Evolutionary conservation across 2,888 invertebrate species (phyloP), one percentile per base, ranked within the genome.

Genomic region (Lasioglossum oenotherae): DNA sequence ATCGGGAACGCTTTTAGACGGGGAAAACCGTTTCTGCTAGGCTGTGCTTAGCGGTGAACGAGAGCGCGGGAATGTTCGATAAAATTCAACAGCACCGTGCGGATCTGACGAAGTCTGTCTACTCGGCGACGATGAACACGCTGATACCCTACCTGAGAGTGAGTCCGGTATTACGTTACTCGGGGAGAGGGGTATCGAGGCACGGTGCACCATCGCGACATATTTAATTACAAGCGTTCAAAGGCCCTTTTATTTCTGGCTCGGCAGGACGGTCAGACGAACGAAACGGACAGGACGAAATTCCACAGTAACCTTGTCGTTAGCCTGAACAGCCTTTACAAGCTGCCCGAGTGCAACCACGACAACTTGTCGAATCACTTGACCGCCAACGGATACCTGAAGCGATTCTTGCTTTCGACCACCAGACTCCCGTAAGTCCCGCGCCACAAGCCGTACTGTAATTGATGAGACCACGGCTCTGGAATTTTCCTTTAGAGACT

Each of bases 361-460:
- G 82, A 86, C 73, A 78, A 92, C 74, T 78, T 92, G 74, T 92
- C 92, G 23, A 92, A 92, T 53, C 87, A 89, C 73, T 88, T 92
- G 84, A 71, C 88, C 71, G 79, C 74, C 38, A 88, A 91, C 57
- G 93, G 92, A 80, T 93, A 90, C 80, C 81, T 93, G 49, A 91
- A 90, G 79, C 89, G 88, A 77, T 88, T 92, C 60, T 81, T 92
- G 44, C 80, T 74, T 60, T 82, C 91, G 69, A 86, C 88, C 27
- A 31, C 53, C n/a, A 49, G 64, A 27, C 60, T 88, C 80, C 81
- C 87, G 91, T 91, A 86, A 91, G 90, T 91, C 69, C 38, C 27
- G 1, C 2, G 67, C 1, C 64, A 71, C 60, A 4, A 35, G 14
- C 23, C 16, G 41, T 19, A 31, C 31, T 12, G 27, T 14, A 74